phyloP scores from a whole-genome alignment of 2,797 vertebrate species.

The Tinamus major region DNA sequence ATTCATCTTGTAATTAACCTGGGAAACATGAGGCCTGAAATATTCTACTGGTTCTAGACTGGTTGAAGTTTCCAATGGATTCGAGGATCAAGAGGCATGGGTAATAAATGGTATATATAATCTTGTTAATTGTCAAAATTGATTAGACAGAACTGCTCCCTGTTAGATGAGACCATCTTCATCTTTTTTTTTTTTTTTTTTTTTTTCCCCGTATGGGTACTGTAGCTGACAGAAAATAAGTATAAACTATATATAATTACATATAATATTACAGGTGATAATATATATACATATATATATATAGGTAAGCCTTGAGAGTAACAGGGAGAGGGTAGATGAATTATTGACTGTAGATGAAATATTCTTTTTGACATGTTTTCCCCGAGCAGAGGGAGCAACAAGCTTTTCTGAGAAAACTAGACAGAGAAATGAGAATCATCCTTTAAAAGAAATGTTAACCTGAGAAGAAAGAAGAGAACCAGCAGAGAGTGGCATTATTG shows the following conservation, averaged over 20 bases:
- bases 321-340: background rate
- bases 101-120: background rate
- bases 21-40: background rate
- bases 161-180: background rate
- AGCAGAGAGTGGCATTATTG: background rate
- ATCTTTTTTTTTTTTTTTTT: background rate
- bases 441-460: background rate
- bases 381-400: background rate
- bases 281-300: background rate
- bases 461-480: background rate
- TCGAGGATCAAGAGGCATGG: background rate
- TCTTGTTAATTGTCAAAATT: background rate
- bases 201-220: background rate
- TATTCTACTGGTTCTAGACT: background rate
- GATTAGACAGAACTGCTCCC: background rate
- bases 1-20: background rate
- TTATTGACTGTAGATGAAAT: background rate
- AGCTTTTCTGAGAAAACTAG: background rate
- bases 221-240: background rate
- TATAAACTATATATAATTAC: background rate
- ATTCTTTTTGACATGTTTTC: background rate
- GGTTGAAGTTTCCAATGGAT: background rate
- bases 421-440: background rate
- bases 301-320: background rate
- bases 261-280: background rate